phyloP scores from a whole-genome alignment of 2,113 vertebrate species.

The Melanerpes formicivorus region DNA sequence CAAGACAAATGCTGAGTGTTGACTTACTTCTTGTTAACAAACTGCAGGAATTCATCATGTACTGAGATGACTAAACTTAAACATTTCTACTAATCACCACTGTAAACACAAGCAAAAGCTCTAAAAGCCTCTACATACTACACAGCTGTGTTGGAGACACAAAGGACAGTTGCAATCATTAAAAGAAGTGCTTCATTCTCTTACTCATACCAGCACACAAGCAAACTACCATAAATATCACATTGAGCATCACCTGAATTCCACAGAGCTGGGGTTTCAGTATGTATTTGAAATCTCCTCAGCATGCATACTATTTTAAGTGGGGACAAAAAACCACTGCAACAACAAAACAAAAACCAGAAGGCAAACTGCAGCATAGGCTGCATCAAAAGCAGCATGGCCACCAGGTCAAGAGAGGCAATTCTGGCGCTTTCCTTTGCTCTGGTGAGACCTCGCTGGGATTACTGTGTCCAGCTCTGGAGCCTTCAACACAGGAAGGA shows the following conservation, averaged over 20 bases:
- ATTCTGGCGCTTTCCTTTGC: no score
- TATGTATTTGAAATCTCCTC: neutral
- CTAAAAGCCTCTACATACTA: neutral
- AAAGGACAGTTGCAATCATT: neutral
- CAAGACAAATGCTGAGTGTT: neutral
- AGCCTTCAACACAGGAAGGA: no score
- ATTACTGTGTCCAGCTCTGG: no score
- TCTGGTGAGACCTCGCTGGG: no score
- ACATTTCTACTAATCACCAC: neutral
- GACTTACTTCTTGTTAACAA: neutral
- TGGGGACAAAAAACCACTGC: neutral
- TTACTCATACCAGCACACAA: neutral
- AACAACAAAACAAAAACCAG: neutral
- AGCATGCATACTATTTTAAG: neutral
- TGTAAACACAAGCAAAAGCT: neutral
- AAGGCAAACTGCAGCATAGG: no score
- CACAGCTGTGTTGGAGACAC: neutral
- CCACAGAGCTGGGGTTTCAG: neutral
- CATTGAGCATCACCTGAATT: neutral
- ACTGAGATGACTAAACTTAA: neutral
- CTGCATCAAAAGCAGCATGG: no score
- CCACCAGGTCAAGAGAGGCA: no score
- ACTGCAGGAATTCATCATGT: neutral
- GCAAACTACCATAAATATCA: neutral
- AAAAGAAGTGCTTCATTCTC: neutral